phyloP scores from a whole-genome alignment of 2,113 vertebrate genomes.

The Hippocampus barbouri region DNA sequence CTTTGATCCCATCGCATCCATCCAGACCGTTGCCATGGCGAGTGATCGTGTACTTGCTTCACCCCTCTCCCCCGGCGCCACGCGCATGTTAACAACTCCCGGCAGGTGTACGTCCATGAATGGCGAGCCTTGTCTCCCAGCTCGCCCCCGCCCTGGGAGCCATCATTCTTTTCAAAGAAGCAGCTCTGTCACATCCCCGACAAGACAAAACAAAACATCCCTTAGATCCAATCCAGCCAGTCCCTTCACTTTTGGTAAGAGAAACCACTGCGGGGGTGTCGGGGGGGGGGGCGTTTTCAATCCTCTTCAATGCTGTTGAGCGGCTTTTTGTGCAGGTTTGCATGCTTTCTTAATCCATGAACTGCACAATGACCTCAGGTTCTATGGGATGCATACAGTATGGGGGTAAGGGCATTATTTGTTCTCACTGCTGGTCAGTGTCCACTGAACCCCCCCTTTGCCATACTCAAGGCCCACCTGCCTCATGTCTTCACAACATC shows the following conservation, averaged over 20 bases:
- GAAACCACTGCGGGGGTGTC: conserved; percentile 14
- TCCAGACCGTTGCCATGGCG: conserved; percentile 24
- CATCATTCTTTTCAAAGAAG: conserved; percentile 56
- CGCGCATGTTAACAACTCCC: conserved; percentile 61
- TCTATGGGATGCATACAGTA: conserved; percentile 37
- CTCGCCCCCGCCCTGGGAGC: conserved; percentile 35
- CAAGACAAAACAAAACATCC: conserved; percentile 55
- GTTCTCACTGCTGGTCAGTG: conserved; percentile 71
- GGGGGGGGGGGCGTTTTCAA: conserved; percentile 18
- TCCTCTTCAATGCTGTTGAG: conserved; percentile 39
- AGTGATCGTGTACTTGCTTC: conserved; percentile 8
- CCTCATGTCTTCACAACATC: conserved; percentile 30
- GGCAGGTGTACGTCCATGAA: conserved; percentile 75
- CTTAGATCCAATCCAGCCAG: conserved; percentile 59
- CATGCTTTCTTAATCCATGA: conserved; percentile 49
- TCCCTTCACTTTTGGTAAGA: conserved; percentile 26
- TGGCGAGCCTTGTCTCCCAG: conserved; percentile 68
- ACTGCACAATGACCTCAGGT: conserved; percentile 73
- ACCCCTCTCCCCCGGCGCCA: conserved; percentile 22
- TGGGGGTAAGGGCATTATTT: conserved; percentile 44
- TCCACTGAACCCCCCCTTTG: conserved; percentile 42
- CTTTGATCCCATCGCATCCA: conserved; percentile 22
- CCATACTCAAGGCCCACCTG: conserved; percentile 28
- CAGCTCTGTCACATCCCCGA: conserved; percentile 54
- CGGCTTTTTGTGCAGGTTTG: conserved; percentile 27